Conservation (phyloP, 2,888 invertebrate species). For the Alviniconcha strummeri region DNA sequence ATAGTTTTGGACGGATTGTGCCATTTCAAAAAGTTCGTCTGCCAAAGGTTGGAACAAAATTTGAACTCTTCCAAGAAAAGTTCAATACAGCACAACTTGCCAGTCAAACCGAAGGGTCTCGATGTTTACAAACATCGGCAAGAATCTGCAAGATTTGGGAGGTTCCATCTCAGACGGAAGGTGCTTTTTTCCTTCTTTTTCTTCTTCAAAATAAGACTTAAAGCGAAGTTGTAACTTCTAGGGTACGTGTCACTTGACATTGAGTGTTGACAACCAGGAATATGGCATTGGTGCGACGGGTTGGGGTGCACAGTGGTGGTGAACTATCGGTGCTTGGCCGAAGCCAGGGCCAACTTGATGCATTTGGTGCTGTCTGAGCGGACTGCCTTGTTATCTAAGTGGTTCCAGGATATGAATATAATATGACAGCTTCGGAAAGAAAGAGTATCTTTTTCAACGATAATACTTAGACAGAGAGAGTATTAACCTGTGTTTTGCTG, state of each 20-base stretch:
- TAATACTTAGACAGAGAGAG: no score
- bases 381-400: no score
- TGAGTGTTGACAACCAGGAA: no score
- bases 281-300: no score
- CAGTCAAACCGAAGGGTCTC: background rate
- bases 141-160: slow-evolving; percentile 1
- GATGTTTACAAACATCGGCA: background rate
- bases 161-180: slow-evolving; percentile 10
- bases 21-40: background rate
- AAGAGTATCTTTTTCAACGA: no score
- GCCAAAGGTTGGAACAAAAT: background rate
- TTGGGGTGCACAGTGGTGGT: no score
- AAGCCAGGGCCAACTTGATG: background rate
- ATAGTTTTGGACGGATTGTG: background rate
- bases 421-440: background rate
- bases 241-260: no score
- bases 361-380: background rate
- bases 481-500: no score
- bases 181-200: background rate
- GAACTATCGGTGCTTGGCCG: background rate
- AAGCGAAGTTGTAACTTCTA: background rate
- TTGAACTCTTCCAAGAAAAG: background rate
- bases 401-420: background rate
- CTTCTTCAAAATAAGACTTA: background rate
- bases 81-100: background rate